Percentiles rank a stretch among this genome's conserved stretches.
phyloP scores from a whole-genome alignment of 2,888 invertebrate species.

The Ditula angustiorana region DNA sequence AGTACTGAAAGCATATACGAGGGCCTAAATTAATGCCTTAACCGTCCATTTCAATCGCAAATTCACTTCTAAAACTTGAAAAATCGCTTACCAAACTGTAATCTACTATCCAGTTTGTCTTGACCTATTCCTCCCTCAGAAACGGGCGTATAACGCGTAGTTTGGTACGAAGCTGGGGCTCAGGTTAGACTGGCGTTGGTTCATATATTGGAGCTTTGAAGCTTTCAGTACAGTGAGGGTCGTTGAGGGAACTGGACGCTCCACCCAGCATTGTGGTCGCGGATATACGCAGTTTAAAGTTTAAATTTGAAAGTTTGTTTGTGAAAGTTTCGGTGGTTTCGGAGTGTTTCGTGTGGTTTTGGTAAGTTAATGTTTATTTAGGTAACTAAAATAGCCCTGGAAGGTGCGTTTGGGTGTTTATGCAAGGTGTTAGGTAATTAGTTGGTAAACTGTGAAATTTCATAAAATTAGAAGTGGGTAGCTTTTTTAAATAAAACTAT shows the following conservation, averaged over 20 bases:
- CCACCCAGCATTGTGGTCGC: background rate
- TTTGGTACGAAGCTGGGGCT: background rate
- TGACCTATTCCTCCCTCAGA: background rate
- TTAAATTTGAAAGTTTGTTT: background rate
- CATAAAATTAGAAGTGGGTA: too few species aligned
- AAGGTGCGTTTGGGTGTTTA: too few species aligned
- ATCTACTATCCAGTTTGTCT: background rate
- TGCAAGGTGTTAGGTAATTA: too few species aligned
- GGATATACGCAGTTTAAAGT: background rate
- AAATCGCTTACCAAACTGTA: background rate
- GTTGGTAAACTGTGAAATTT: too few species aligned
- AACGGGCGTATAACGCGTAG: background rate
- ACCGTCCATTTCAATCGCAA: too few species aligned
- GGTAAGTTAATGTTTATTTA: background rate
- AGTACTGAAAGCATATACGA: too few species aligned
- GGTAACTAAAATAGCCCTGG: too few species aligned
- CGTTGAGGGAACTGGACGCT: background rate
- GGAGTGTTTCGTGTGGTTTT: background rate
- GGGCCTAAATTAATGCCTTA: too few species aligned
- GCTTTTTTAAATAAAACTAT: too few species aligned
- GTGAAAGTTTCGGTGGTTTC: background rate
- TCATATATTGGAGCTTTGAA: background rate
- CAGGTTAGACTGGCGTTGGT: background rate
- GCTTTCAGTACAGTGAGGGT: background rate
- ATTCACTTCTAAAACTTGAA: too few species aligned